Conservation (phyloP, 2,797 vertebrate species). For the Neomorphus geoffroyi region DNA sequence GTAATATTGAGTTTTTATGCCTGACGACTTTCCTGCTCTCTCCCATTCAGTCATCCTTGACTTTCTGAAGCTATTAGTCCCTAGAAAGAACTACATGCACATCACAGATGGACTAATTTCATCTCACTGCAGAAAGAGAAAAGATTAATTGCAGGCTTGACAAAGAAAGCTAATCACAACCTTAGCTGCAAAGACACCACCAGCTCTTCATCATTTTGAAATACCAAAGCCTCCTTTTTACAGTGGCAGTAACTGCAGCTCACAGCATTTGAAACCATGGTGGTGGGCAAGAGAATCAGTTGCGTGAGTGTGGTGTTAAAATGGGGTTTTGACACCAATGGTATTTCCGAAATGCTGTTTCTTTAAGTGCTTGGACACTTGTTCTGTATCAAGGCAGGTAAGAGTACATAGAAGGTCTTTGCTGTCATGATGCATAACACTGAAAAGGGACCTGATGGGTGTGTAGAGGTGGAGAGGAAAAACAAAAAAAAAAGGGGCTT, state of each 20-base stretch:
- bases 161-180: neutral
- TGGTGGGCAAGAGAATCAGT: neutral
- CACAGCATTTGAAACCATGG: neutral
- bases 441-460: neutral
- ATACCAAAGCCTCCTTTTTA: neutral
- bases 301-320: neutral
- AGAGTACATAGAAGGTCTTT: neutral
- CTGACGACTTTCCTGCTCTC: neutral
- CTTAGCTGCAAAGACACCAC: neutral
- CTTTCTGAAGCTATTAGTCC: neutral
- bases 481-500: neutral
- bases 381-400: neutral
- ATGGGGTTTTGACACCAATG: neutral
- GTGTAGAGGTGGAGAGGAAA: neutral
- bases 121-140: neutral
- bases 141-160: conserved; percentile 3
- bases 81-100: neutral
- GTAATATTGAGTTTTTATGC: neutral
- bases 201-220: neutral
- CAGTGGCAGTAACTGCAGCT: neutral
- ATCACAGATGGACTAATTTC: neutral
- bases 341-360: neutral
- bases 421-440: neutral
- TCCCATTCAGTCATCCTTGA: neutral
- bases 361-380: neutral